These are phyloP conservation scores for Lagopus muta DNA, from an alignment of 2,113 vertebrate genomes.

Conservation along the genomic window DNA sequence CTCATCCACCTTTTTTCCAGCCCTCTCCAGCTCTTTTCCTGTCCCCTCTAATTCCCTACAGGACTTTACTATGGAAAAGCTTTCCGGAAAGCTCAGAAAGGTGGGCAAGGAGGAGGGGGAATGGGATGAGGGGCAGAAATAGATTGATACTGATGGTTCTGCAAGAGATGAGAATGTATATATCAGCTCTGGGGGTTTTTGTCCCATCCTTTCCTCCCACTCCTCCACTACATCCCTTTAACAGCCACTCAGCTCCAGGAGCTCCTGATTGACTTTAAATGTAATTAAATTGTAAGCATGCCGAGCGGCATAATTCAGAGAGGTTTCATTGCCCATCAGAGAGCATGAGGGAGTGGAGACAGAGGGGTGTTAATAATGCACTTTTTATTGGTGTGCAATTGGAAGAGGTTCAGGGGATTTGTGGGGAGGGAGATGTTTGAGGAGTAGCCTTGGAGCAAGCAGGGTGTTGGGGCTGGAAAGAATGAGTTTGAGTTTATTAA, in stretches of 20 bases:
- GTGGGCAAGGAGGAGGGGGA: not conserved
- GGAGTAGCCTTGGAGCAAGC: not conserved
- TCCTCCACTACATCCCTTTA: not conserved
- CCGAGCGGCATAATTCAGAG: constrained; percentile 41
- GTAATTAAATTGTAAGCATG: constrained; percentile 63
- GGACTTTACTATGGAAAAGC: not conserved
- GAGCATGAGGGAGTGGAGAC: not conserved
- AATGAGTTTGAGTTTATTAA: not conserved
- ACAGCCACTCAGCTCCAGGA: constrained; percentile 38
- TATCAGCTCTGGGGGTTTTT: not conserved
- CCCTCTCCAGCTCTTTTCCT: not conserved
- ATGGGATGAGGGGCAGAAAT: not conserved
- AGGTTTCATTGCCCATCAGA: constrained; percentile 51
- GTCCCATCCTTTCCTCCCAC: not conserved
- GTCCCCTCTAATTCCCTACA: not conserved
- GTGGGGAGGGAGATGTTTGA: not conserved
- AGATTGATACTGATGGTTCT: not conserved
- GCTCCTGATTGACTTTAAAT: constrained; percentile 55
- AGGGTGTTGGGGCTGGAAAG: not conserved
- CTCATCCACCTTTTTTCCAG: not conserved
- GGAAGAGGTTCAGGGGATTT: constrained; percentile 30
- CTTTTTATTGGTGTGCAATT: constrained; percentile 21
- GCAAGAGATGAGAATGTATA: not conserved
- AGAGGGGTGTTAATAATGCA: constrained; percentile 42
- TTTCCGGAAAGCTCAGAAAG: not conserved